These are phyloP conservation scores for Chalcosyrphus nemorum DNA, from an alignment of 2,888 invertebrate genomes.

Conservation along the genomic window DNA sequence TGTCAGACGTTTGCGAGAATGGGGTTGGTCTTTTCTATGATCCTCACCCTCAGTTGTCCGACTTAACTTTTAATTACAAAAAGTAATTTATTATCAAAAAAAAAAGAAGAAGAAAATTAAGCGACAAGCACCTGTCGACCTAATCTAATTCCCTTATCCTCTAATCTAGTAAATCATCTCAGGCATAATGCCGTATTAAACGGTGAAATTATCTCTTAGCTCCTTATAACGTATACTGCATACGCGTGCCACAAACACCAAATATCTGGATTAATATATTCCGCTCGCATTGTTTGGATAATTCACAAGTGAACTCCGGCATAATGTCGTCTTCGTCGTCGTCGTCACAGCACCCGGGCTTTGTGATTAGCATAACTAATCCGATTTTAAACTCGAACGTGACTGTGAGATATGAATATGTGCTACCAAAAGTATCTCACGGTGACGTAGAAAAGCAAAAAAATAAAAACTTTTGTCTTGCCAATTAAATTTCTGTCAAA, in stretches of 20 bases:
- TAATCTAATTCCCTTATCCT: neutral
- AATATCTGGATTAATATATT: slow-evolving; percentile 60
- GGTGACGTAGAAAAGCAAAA: slow-evolving; percentile 5
- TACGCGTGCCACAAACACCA: slow-evolving; percentile 3
- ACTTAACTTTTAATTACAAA: too few species aligned
- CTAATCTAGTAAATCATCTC: slow-evolving; percentile 48
- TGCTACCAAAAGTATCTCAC: neutral
- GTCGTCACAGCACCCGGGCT: slow-evolving; percentile 25
- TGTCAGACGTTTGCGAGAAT: too few species aligned
- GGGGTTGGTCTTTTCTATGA: too few species aligned
- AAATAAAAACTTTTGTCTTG: neutral
- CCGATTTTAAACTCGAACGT: slow-evolving; percentile 62
- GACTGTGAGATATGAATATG: slow-evolving; percentile 35
- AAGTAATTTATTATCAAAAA: too few species aligned
- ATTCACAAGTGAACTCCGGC: slow-evolving; percentile 62
- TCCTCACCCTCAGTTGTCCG: too few species aligned
- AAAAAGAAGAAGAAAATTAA: too few species aligned
- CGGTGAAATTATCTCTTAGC: slow-evolving; percentile 46
- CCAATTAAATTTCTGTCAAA: slow-evolving; percentile 4
- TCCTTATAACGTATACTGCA: slow-evolving; percentile 39
- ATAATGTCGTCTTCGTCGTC: slow-evolving; percentile 16
- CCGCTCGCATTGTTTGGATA: slow-evolving; percentile 59
- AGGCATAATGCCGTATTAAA: slow-evolving; percentile 49
- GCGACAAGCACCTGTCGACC: neutral
- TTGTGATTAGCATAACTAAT: slow-evolving; percentile 71